Base-by-base conservation (phyloP, 2,888 invertebrate species). In the Junonia oenone region DNA sequence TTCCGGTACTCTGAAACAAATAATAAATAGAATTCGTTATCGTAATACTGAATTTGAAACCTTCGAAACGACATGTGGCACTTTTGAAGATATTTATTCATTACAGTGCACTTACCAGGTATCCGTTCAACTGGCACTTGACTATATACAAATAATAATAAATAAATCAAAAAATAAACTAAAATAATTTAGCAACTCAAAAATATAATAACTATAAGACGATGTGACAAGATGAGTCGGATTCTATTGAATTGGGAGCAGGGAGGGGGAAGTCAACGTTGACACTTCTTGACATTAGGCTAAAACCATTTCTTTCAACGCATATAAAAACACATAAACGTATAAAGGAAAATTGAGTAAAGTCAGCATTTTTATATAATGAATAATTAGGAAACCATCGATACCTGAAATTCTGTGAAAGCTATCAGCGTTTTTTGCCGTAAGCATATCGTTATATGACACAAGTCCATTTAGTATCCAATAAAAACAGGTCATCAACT, bases 171-270 rank as follows among this genome's bases (percentile, higher is more conserved):
- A 80, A 84, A 78, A 73, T 56, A 73, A 83, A 83, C 71, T 69
- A 82, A 84, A 83, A 80, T 72, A 84, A 83, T 81, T 84, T 79
- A 76, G 68, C 72, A 77, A 79, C 72, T 72, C 74, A 78, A 68
- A 76, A 83, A 79, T 75, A 72, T 69, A 72, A 76, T 73, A 68
- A 77, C 65, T 54, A 55, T 54, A 56, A 31, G 65, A 58, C 72
- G 75, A 74, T 77, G 71, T 78, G 84, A 83, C 78, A 80, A 77
- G 77, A 81, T 79, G 76, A 81, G 72, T 78, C 73, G 75, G 78
- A 77, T 73, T 76, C 72, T 68, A 69, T 64, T 65, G 69, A 66
- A 62, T 64, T 64, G 65, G 68, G 63, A 63, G 63, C 66, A 65
- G 65, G 68, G 63, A 64, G 63, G 67, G 67, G 65, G 64, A 65